phyloP scores from a whole-genome alignment of 2,113 vertebrate species.

The Forbesichthys agassizii region DNA sequence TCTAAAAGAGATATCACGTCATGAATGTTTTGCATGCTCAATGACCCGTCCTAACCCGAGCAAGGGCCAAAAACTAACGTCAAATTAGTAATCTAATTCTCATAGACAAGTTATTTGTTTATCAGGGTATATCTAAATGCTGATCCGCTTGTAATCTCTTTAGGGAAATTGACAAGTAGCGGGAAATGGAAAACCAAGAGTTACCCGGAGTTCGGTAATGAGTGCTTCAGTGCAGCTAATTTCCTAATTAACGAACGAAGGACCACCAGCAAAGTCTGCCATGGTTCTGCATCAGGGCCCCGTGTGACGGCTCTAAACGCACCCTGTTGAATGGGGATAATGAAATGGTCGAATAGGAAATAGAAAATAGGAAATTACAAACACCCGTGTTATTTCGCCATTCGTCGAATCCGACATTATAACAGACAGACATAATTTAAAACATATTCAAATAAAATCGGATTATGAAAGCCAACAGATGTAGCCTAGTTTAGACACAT shows the following conservation, averaged over 20 bases:
- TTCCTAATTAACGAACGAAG: slow-evolving; percentile 81
- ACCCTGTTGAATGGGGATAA: slow-evolving; percentile 56
- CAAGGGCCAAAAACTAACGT: slow-evolving; percentile 68
- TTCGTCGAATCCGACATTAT: no score
- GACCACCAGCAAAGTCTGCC: slow-evolving; percentile 82
- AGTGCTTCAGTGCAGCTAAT: slow-evolving; percentile 77
- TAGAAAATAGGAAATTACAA: neutral
- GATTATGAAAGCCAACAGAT: no score
- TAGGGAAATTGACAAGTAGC: slow-evolving; percentile 74
- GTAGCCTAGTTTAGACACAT: no score
- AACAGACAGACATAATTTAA: neutral
- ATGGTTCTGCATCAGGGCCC: slow-evolving; percentile 47
- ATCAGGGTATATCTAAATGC: slow-evolving; percentile 74
- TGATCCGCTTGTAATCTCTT: slow-evolving; percentile 85
- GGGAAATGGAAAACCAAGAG: slow-evolving; percentile 56
- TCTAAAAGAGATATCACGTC: slow-evolving; percentile 57
- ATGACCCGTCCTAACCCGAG: slow-evolving; percentile 70
- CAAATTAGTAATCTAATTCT: slow-evolving; percentile 83
- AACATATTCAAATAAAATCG: neutral
- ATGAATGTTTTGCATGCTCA: slow-evolving; percentile 61
- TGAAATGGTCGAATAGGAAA: slow-evolving; percentile 24
- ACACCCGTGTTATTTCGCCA: neutral
- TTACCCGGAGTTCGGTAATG: slow-evolving; percentile 75
- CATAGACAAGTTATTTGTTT: slow-evolving; percentile 71
- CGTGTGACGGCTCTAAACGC: slow-evolving; percentile 42